Conservation (phyloP, 1,140 invertebrate genomes). For the Phymastichus coffea region DNA sequence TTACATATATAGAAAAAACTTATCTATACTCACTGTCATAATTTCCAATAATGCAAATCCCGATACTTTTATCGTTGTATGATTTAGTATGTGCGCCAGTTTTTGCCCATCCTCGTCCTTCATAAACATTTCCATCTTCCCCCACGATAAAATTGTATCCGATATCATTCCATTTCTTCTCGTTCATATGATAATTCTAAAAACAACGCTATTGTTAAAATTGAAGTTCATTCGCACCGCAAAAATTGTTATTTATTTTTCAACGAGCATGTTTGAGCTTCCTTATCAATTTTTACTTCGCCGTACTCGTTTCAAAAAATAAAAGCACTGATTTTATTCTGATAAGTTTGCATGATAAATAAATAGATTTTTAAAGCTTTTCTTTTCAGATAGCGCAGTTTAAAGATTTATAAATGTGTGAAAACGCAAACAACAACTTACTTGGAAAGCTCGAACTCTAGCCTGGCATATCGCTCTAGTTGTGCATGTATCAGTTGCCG, state of each 20-base stretch:
- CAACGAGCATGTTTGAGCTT: too few relatives aligned
- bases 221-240: too few relatives aligned
- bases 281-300: too few relatives aligned
- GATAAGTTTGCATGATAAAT: too few relatives aligned
- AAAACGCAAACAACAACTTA: too few relatives aligned
- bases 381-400: too few relatives aligned
- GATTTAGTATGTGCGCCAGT: constrained; percentile 53
- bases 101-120: constrained; percentile 60
- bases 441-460: constrained; percentile 41
- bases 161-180: constrained; percentile 54
- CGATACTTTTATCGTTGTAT: constrained; percentile 56
- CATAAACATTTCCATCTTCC: constrained; percentile 61
- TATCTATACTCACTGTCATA: constrained; percentile 48
- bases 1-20: background rate
- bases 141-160: constrained; percentile 59
- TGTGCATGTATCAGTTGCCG: constrained; percentile 40
- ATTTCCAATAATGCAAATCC: constrained; percentile 59
- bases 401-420: too few relatives aligned
- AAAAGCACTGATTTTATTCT: too few relatives aligned
- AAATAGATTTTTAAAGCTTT: too few relatives aligned
- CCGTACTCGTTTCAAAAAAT: too few relatives aligned
- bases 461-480: constrained; percentile 40
- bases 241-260: too few relatives aligned
- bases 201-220: constrained; percentile 12
- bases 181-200: constrained; percentile 55